These are phyloP conservation scores for Crepidodera aurea DNA, from an alignment of 2,888 invertebrate species.

Conservation along the genomic window DNA sequence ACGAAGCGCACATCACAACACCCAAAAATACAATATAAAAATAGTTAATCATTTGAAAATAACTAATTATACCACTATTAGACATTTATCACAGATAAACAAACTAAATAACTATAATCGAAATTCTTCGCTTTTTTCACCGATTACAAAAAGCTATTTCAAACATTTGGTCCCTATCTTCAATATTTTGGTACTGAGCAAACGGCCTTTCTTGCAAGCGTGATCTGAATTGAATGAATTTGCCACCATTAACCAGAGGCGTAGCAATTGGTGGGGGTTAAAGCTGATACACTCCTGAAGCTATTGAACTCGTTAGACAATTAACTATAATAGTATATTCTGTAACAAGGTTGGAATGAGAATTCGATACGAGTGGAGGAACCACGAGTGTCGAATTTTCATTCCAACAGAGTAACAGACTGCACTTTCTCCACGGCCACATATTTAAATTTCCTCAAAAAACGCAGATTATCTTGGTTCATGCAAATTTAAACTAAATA, in stretches of 20 bases:
- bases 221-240: background rate
- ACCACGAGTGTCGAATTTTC: no score
- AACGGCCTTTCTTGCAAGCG: background rate
- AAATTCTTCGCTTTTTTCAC: background rate
- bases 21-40: slow-evolving; percentile 33
- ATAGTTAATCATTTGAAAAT: slow-evolving; percentile 20
- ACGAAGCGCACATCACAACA: slow-evolving; percentile 30
- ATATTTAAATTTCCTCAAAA: no score
- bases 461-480: no score
- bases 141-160: background rate
- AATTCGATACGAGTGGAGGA: no score
- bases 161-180: slow-evolving; percentile 4
- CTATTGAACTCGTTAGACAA: no score
- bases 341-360: no score
- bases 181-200: background rate
- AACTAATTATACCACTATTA: background rate
- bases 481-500: no score
- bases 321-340: no score
- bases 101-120: background rate
- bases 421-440: no score
- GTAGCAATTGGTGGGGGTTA: background rate
- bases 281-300: background rate
- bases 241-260: background rate
- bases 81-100: slow-evolving; percentile 6
- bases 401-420: no score